phyloP scores from a whole-genome alignment of 2,113 vertebrate genomes.

The Siniperca knerii region DNA sequence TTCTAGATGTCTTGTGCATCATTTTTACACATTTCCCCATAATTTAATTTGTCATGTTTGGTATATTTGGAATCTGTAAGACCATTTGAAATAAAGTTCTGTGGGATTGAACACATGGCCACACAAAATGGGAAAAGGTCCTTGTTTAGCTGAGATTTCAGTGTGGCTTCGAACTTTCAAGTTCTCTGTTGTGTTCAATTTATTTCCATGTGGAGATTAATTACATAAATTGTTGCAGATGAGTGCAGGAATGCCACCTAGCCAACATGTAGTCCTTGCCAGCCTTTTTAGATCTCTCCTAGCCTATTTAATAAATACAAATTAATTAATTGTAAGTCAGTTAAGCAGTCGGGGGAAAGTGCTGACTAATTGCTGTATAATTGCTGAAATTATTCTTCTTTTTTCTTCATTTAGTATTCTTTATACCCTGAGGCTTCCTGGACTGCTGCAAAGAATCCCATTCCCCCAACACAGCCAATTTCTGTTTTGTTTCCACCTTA shows the following conservation, averaged over 20 bases:
- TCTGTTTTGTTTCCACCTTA: conserved; percentile 56
- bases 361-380: conserved; percentile 52
- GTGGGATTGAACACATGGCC: background rate
- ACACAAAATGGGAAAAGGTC: background rate
- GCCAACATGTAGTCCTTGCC: background rate
- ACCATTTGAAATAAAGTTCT: background rate
- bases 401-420: conserved; percentile 18
- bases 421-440: conserved; percentile 30
- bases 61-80: background rate
- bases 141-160: background rate
- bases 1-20: background rate
- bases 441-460: conserved; percentile 23
- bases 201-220: background rate
- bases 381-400: conserved; percentile 43
- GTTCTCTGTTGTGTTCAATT: background rate
- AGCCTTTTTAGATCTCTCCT: background rate
- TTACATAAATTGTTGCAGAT: conserved; percentile 4
- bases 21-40: background rate
- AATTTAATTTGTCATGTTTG: background rate
- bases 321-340: conserved; percentile 11
- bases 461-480: conserved; percentile 49
- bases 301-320: conserved; percentile 20
- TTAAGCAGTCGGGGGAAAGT: conserved; percentile 10
- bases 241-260: background rate
- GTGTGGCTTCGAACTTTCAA: background rate